These are phyloP conservation scores for Eurystomus gularis DNA, from an alignment of 2,113 vertebrate species.

Conservation along the genomic window DNA sequence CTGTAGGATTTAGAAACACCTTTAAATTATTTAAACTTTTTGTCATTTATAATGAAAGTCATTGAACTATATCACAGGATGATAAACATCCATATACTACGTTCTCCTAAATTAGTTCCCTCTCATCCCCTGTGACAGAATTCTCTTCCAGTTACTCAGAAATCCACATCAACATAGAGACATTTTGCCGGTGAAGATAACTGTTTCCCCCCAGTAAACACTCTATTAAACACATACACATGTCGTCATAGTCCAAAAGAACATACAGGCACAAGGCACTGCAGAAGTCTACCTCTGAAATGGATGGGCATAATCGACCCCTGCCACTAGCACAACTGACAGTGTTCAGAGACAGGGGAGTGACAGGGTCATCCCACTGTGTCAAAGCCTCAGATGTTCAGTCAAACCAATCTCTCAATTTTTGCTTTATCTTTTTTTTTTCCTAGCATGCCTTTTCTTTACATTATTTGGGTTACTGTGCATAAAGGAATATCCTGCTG, in stretches of 20 bases:
- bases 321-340: background rate
- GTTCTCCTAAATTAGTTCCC: background rate
- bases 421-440: background rate
- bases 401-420: background rate
- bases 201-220: background rate
- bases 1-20: background rate
- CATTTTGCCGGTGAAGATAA: background rate
- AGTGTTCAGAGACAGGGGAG: background rate
- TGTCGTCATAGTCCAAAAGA: background rate
- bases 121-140: background rate
- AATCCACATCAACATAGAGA: background rate
- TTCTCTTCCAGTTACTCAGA: background rate
- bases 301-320: rapidly evolving
- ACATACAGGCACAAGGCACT: rapidly evolving
- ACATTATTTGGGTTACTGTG: background rate
- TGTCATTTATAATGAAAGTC: background rate
- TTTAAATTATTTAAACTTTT: background rate
- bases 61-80: background rate
- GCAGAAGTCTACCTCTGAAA: background rate
- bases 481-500: background rate
- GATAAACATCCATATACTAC: background rate
- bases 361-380: background rate
- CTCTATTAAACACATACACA: background rate
- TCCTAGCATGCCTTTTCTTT: background rate
- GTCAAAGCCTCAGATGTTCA: background rate